Base-by-base conservation (phyloP, 1,140 invertebrate species). In the Steinernema feltiae region DNA sequence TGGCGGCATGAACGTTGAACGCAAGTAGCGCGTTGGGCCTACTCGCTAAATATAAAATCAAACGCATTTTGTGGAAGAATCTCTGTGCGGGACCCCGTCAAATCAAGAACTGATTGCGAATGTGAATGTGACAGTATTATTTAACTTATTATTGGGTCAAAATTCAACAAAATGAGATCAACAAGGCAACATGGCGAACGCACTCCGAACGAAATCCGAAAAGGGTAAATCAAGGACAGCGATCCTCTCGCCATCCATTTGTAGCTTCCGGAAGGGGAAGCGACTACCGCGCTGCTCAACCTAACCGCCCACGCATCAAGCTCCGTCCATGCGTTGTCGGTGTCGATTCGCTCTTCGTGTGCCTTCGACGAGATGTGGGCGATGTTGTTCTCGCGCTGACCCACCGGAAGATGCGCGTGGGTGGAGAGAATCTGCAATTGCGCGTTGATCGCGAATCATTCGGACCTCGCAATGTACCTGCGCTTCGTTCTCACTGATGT, bases 241-340 rank as follows among this genome's bases (percentile, higher is more conserved):
- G 53, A 12, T 21, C 24, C 53, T n/a, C 24, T 63, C 53, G 12
- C 7, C 12, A 63, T 21, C 53, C 53, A 63, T 27, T 27, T 63
- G 53, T n/a, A 63, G 12, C 53, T 27, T 3, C 53, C 53, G 15
- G 53, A 3, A n/a, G 24, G 12, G 7, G 24, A 3, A 3, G 53
- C 3, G 15, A 27, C 53, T 7, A 21, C 24, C 53, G 24, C 12
- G 7, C 24, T 27, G 3, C 3, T 3, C 24, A 73, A 1, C 24
- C 32, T 7, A 30, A 79, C 69, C 3, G 70, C 70, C 79, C 79
- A 80, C 12, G 79, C 78, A 31, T 79, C 79, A 18, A 77, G 63
- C 69, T 80, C 79, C 0, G 74, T 76, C 79, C 79, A 80, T 3
- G 79, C 79, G 48, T 80, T 79, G 69, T 80, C 79, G 1, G 79